phyloP scores from a whole-genome alignment of 2,113 vertebrate species.

The Polyodon spathula region DNA sequence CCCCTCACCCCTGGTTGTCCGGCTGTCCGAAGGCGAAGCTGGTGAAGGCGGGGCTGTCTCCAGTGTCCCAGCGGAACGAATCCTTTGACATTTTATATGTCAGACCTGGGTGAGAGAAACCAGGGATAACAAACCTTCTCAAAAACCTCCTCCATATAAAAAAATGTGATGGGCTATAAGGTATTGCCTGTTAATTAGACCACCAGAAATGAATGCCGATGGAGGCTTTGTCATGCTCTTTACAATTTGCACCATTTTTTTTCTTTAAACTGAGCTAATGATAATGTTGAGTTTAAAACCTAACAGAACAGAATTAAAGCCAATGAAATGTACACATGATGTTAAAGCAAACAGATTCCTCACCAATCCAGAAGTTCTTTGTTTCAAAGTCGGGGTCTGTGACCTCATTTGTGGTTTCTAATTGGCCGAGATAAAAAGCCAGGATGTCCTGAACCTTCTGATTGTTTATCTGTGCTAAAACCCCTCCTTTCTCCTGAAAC shows the following conservation, averaged over 20 bases:
- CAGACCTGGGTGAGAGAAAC: slow-evolving; percentile 52
- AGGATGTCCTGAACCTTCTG: slow-evolving; percentile 83
- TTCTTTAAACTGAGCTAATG: too few relatives aligned
- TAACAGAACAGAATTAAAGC: too few relatives aligned
- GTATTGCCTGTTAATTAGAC: too few relatives aligned
- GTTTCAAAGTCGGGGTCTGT: slow-evolving; percentile 64
- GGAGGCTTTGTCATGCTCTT: too few relatives aligned
- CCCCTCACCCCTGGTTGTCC: slow-evolving; percentile 71
- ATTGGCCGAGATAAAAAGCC: slow-evolving; percentile 67
- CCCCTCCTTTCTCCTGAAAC: slow-evolving; percentile 54
- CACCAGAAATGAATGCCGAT: too few relatives aligned
- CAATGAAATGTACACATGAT: too few relatives aligned
- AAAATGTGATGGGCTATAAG: neutral
- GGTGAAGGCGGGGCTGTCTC: slow-evolving; percentile 53
- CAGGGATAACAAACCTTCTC: neutral
- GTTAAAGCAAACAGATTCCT: slow-evolving; percentile 14
- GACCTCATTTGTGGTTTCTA: slow-evolving; percentile 66
- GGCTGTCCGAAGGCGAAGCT: slow-evolving; percentile 82
- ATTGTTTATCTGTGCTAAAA: slow-evolving; percentile 65
- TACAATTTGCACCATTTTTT: too few relatives aligned
- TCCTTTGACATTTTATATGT: slow-evolving; percentile 72
- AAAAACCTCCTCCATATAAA: neutral
- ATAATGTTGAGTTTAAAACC: too few relatives aligned
- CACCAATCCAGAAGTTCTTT: slow-evolving; percentile 79
- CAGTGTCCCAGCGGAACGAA: slow-evolving; percentile 71